Conservation (phyloP, 2,113 vertebrate species). For the Megaceryle torquata region DNA sequence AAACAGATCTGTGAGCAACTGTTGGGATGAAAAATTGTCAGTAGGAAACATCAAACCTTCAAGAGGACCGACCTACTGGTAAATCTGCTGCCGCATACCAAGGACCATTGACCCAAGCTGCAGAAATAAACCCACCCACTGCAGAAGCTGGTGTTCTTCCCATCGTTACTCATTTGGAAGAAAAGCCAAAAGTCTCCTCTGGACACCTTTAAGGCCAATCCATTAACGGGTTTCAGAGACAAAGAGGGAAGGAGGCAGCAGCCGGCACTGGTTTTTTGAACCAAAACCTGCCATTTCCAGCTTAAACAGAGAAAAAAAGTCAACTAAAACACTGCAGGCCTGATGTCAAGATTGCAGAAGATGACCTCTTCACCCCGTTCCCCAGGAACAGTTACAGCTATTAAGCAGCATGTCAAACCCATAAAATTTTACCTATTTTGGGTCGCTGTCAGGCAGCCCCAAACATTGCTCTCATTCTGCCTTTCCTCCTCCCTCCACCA, state of each 20-base stretch:
- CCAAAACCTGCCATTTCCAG: not conserved
- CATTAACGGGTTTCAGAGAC: not conserved
- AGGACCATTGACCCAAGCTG: not conserved
- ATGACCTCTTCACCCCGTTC: not conserved
- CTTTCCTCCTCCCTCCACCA: not conserved
- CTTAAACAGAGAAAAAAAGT: not conserved
- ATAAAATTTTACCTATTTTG: not conserved
- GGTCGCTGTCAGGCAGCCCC: not conserved
- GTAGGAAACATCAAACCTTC: not conserved
- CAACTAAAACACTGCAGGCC: not conserved
- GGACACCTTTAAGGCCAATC: not conserved
- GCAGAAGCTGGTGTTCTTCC: not conserved
- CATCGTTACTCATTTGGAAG: not conserved
- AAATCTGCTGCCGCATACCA: not conserved
- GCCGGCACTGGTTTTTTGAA: not conserved
- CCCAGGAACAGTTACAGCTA: not conserved
- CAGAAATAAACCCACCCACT: not conserved
- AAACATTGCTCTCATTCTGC: not conserved
- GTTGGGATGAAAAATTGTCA: not conserved
- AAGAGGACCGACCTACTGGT: fast-evolving
- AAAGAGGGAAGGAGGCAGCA: not conserved
- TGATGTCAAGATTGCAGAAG: not conserved
- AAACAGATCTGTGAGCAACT: not conserved
- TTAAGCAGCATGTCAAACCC: not conserved
- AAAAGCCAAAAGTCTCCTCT: not conserved